Evolutionary conservation across 2,888 invertebrate genomes (phyloP), one percentile per base, ranked within the genome.

Genomic region (Tanypteryx hageni): DNA sequence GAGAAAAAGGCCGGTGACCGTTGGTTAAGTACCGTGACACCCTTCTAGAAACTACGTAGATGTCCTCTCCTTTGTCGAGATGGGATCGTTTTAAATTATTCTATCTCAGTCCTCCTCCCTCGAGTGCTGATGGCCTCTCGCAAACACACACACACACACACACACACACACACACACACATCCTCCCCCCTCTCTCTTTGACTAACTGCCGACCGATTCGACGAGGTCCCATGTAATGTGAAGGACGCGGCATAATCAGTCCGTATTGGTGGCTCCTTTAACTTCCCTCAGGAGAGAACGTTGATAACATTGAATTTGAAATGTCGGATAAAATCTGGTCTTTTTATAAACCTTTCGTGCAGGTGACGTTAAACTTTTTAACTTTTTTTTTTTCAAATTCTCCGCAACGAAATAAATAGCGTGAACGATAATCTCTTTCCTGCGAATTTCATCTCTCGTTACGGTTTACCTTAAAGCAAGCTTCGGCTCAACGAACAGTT

Each of bases 21-120:
- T 27, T 4, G 76, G 76, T 22, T 76, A 76, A 76, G 76, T 76
- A 76, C 76, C 22, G 11, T 13, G 76, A 76, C 13, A 22, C 10
- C 27, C 76, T 76, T 76, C 76, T 76, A 11, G 76, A 76, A 76
- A 76, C 76, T 76, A 76, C 22, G n/a, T 76, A 22, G 76, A 76
- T 76, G 76, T 76, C 76, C 76, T 22, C 76, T 22, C 76, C n/a
- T 76, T 27, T 27, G 76, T 76, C 27, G 22, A 13, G 76, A 76
- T 76, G 76, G 76, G 76, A 27, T 76, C 76, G 76, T 76, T 76
- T 44, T 76, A 76, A 27, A 76, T 76, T 18, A 76, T 11, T 76
- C 76, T 22, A 13, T 18, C 76, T 76, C 76, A 76, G 16, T 22
- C 68, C n/a, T 5, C 5, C 44, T 44, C 44, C 44, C 44, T 44